Evolutionary conservation across 2,888 invertebrate species (phyloP), one percentile per base, ranked within the genome.

Genomic region (Drosophila stalkeri): DNA sequence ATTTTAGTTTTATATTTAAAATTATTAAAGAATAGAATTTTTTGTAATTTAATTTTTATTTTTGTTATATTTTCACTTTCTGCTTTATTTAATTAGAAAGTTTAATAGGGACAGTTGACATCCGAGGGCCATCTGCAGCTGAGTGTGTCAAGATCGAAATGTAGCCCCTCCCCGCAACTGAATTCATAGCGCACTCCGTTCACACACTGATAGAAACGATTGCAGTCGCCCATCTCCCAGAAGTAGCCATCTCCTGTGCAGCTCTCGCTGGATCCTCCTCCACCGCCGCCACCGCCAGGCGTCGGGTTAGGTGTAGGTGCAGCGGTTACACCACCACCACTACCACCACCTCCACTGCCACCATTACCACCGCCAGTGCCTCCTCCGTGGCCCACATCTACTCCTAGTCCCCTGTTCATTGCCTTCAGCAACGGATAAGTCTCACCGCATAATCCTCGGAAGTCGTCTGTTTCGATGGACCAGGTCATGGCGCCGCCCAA

Each of bases 381-480:
- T 20, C 55, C 61, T 0, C 64, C 73, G 0, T 60, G 64, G 3
- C 72, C 57, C 0, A 52, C 64, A 35, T 57, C 51, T 3, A n/a
- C 33, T 0, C 72, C 85, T 37, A 89, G 14, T 18, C 63, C 80
- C 2, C 82, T 62, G 57, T 89, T 87, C 54, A 89, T 86, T 23
- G 90, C 51, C 63, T 81, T 90, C 44, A 89, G 54, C 7, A 87
- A 64, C 2, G 87, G 88, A 44, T 76, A 88, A 0, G 69, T n/a
- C 57, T 97, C 97, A 0, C 89, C 89, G 35, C 98, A 98, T 35
- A 94, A 95, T 20, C 98, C 98, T 44, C 97, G 95, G 94, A 98
- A 98, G 91, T 98, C 98, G 79, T 98, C 98, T 91, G 97, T 98
- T 93, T 98, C 98, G 82, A 98, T 96, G 0, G 98, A 97, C 92